Percentiles rank a stretch among this genome's conserved stretches.
Conservation (phyloP, 2,888 invertebrate genomes). For the Eupithecia inturbata region DNA sequence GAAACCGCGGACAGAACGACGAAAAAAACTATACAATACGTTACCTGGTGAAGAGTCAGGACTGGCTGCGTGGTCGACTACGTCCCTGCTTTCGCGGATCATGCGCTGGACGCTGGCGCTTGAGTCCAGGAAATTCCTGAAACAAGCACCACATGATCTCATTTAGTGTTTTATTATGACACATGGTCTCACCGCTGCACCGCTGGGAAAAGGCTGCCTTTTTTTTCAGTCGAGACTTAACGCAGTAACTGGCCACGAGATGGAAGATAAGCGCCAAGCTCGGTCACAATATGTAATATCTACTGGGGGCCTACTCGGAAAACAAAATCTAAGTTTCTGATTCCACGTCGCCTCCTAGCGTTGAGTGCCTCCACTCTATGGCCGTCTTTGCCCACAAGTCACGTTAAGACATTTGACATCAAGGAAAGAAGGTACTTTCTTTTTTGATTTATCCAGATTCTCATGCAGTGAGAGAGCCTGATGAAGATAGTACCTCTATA, state of each 20-base stretch:
- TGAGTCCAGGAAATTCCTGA: constrained; percentile 53
- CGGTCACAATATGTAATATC: no score
- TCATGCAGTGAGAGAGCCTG: no score
- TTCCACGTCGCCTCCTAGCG: neutral
- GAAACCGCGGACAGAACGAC: no score
- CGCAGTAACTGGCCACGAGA: neutral
- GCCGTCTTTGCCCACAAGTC: neutral
- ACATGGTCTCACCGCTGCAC: neutral
- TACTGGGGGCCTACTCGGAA: no score
- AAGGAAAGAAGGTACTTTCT: neutral
- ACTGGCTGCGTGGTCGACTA: constrained; percentile 42
- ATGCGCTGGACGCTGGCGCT: constrained; percentile 48
- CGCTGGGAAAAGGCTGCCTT: neutral
- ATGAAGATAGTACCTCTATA: no score
- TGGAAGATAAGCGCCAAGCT: no score
- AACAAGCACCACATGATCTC: constrained; percentile 38
- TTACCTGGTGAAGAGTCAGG: constrained; percentile 40
- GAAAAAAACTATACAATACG: no score
- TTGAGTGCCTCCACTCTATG: neutral
- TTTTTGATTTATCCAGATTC: no score
- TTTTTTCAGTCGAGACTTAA: neutral
- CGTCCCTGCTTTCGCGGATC: constrained; percentile 49
- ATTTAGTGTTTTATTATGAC: neutral
- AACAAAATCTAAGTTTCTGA: no score
- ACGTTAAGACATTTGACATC: no score